These are phyloP conservation scores for Zele albiditarsus DNA, from an alignment of 2,888 invertebrate species.

Conservation along the genomic window DNA sequence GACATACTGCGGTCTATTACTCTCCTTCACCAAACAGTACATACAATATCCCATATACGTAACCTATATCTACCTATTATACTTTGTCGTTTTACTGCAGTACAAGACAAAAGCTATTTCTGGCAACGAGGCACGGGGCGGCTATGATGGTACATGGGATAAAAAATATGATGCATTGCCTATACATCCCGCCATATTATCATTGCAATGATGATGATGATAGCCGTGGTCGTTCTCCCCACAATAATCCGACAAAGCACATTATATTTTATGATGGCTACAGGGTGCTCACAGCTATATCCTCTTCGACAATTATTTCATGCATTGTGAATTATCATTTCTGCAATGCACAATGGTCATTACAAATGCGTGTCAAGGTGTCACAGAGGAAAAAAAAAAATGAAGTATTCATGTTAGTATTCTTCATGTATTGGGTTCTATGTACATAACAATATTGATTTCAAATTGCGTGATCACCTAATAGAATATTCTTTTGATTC, in stretches of 20 bases:
- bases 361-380: too few relatives aligned
- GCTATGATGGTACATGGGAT: neutral
- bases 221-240: constrained; percentile 26
- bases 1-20: neutral
- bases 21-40: neutral
- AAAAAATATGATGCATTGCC: neutral
- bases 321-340: constrained; percentile 58
- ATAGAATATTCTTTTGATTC: neutral
- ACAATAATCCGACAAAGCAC: constrained; percentile 55
- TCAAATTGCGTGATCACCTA: neutral
- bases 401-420: too few relatives aligned
- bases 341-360: too few relatives aligned
- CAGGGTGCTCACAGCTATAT: constrained; percentile 51
- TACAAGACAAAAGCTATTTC: neutral
- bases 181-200: neutral
- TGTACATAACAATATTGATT: too few relatives aligned
- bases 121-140: constrained; percentile 32
- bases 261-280: constrained; percentile 63
- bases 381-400: too few relatives aligned
- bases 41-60: constrained; percentile 3
- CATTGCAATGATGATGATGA: neutral
- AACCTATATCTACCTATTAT: neutral
- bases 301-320: constrained; percentile 63
- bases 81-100: constrained; percentile 3
- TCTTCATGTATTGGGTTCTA: too few relatives aligned